Conservation (phyloP, 2,797 vertebrate species). For the Notolepis coatsorum region DNA sequence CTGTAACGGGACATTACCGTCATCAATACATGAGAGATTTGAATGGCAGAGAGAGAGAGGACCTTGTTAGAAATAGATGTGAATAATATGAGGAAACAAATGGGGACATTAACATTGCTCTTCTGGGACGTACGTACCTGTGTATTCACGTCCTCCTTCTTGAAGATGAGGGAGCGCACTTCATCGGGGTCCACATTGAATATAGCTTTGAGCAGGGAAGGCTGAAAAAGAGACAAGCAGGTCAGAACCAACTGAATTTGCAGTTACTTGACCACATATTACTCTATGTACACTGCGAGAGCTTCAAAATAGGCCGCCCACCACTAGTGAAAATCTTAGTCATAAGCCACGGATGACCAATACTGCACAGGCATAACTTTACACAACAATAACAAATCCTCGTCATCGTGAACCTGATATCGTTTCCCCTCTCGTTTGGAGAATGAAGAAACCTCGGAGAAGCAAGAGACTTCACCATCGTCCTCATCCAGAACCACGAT, state of each 20-base stretch:
- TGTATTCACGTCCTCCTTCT: slow-evolving; percentile 99
- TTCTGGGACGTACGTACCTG: slow-evolving; percentile 88
- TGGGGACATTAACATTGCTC: slow-evolving; percentile 17
- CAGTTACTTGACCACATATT: background rate
- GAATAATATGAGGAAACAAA: slow-evolving; percentile 47
- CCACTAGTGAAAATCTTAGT: background rate
- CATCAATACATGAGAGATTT: background rate
- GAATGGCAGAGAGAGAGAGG: background rate
- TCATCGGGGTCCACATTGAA: slow-evolving; percentile 98
- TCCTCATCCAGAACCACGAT: slow-evolving; percentile 91
- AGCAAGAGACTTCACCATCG: slow-evolving; percentile 86
- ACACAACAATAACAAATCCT: slow-evolving; percentile 25
- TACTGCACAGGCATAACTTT: background rate
- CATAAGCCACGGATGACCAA: slow-evolving; percentile 7
- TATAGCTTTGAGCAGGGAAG: slow-evolving; percentile 98
- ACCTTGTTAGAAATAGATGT: slow-evolving; percentile 5
- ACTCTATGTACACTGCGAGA: background rate
- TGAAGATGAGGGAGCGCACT: slow-evolving; percentile 97
- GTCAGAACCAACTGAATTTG: slow-evolving; percentile 7
- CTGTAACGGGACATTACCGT: too few relatives aligned
- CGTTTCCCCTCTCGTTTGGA: slow-evolving; percentile 34
- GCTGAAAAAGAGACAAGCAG: too few relatives aligned
- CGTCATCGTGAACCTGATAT: too few relatives aligned
- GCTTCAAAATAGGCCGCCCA: background rate
- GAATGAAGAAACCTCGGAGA: slow-evolving; percentile 69